phyloP scores from a whole-genome alignment of 1,140 invertebrate genomes.

The Tetramorium parvispinum region DNA sequence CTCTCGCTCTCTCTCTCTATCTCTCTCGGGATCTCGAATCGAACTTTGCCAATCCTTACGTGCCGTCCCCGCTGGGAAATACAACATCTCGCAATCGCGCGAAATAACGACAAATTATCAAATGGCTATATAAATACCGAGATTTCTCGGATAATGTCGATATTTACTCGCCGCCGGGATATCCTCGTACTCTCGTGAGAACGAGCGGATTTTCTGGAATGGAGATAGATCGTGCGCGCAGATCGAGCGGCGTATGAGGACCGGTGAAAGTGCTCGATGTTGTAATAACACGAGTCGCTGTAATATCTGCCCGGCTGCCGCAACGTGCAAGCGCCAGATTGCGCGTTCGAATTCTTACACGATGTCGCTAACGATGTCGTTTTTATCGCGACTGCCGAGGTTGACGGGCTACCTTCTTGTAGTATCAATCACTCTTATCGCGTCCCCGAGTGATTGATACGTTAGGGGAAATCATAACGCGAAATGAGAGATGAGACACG shows the following conservation, averaged over 20 bases:
- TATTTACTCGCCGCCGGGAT: neutral
- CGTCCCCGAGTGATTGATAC: slow-evolving; percentile 40
- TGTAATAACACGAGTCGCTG: slow-evolving; percentile 31
- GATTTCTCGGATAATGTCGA: slow-evolving; percentile 23
- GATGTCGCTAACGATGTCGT: slow-evolving; percentile 38
- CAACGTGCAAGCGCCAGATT: slow-evolving; percentile 23
- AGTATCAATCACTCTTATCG: slow-evolving; percentile 56
- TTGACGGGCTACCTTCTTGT: slow-evolving; percentile 9
- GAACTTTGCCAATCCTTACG: neutral
- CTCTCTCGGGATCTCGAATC: neutral
- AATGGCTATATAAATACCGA: slow-evolving; percentile 8
- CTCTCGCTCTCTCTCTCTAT: neutral
- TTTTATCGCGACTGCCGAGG: slow-evolving; percentile 38
- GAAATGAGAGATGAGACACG: neutral
- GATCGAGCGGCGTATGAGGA: slow-evolving; percentile 5
- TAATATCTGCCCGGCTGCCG: slow-evolving; percentile 23
- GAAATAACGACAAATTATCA: slow-evolving; percentile 6
- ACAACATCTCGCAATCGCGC: neutral
- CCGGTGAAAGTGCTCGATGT: slow-evolving; percentile 44
- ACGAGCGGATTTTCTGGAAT: slow-evolving; percentile 45
- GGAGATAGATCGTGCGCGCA: slow-evolving; percentile 7
- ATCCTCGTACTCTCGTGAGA: slow-evolving; percentile 29
- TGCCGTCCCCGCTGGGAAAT: neutral
- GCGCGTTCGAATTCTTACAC: neutral
- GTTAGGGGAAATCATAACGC: slow-evolving; percentile 24